phyloP scores from a whole-genome alignment of 2,113 vertebrate species.

The Cyanistes caeruleus region DNA sequence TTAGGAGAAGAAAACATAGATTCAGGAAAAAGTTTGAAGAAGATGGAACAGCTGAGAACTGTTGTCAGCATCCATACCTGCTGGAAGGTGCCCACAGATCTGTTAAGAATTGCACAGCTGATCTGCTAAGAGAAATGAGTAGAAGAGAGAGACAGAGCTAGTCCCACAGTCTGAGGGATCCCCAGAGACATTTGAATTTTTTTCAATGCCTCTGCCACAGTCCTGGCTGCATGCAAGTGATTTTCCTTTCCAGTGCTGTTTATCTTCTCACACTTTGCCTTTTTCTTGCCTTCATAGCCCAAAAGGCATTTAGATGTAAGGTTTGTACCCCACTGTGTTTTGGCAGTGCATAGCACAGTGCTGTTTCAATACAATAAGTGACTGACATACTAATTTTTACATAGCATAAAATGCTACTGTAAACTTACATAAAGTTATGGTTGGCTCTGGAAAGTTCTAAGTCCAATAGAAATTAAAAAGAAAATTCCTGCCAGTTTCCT shows the following conservation, averaged over 20 bases:
- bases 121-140: neutral
- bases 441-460: neutral
- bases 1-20: neutral
- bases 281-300: neutral
- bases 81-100: neutral
- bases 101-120: neutral
- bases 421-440: neutral
- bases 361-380: neutral
- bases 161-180: neutral
- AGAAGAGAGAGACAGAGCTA: neutral
- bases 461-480: neutral
- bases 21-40: neutral
- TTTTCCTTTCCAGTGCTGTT: neutral
- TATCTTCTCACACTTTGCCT: neutral
- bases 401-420: neutral
- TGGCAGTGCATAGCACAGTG: neutral
- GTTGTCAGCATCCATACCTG: accelerated
- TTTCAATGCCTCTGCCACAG: neutral
- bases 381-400: neutral
- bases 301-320: neutral
- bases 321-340: neutral
- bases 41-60: neutral
- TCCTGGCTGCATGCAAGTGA: neutral
- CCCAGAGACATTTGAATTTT: neutral
- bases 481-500: neutral